These are phyloP conservation scores for Clistopyga incitator DNA, from an alignment of 2,888 invertebrate species.

Conservation along the genomic window DNA sequence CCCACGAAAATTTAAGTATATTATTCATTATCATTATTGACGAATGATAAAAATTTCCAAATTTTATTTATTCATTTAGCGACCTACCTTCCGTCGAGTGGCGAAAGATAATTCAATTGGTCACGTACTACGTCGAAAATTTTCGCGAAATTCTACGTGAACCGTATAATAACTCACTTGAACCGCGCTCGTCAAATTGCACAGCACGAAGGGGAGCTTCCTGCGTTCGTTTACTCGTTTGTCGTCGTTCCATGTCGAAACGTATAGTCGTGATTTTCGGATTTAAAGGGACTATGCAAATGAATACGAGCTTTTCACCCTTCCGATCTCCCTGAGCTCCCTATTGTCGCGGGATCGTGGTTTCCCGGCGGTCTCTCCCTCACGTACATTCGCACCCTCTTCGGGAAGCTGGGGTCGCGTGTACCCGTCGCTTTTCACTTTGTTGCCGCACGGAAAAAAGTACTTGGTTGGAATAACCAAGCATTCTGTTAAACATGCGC, in stretches of 20 bases:
- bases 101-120: slow-evolving; percentile 7
- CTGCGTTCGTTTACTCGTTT: slow-evolving; percentile 65
- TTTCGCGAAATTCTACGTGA: slow-evolving; percentile 35
- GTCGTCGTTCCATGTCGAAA: slow-evolving; percentile 46
- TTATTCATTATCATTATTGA: slow-evolving; percentile 17
- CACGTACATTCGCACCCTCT: slow-evolving; percentile 48
- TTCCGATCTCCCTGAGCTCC: slow-evolving; percentile 65
- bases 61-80: slow-evolving; percentile 6
- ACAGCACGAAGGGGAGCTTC: slow-evolving; percentile 24
- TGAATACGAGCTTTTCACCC: slow-evolving; percentile 63
- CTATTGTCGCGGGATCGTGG: slow-evolving; percentile 63
- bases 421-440: slow-evolving; percentile 42
- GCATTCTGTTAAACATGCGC: too few species aligned
- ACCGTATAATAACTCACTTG: slow-evolving; percentile 61
- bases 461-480: slow-evolving; percentile 37
- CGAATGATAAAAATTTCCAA: slow-evolving; percentile 56
- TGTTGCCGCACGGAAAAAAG: slow-evolving; percentile 59
- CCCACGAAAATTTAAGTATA: not conserved
- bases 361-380: slow-evolving; percentile 43
- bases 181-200: slow-evolving; percentile 49
- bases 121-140: slow-evolving; percentile 16
- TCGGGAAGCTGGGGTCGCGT: slow-evolving; percentile 31
- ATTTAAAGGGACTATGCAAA: slow-evolving; percentile 65
- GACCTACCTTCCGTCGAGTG: not conserved
- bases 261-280: slow-evolving; percentile 61